Conservation (phyloP, 2,888 invertebrate genomes). For the Parochlus steinenii region DNA sequence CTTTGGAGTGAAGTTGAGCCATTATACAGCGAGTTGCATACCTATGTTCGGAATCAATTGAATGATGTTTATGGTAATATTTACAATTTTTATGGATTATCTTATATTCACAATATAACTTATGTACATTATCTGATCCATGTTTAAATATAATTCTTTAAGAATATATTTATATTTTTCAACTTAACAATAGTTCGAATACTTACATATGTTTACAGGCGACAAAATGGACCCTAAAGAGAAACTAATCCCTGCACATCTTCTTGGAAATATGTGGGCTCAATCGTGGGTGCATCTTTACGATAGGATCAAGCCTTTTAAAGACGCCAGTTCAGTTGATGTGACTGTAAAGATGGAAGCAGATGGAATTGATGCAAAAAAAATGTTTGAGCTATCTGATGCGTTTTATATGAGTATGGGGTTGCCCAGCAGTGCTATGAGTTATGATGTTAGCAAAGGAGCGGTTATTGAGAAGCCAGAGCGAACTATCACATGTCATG, state of each 20-base stretch:
- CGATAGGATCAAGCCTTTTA: slow-evolving; percentile 27
- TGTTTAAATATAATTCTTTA: too few species aligned
- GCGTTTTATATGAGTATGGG: slow-evolving; percentile 33
- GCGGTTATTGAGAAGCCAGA: slow-evolving; percentile 36
- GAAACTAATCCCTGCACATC: slow-evolving; percentile 38
- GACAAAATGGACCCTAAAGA: slow-evolving; percentile 23
- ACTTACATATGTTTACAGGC: too few species aligned
- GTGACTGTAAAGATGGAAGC: slow-evolving; percentile 31
- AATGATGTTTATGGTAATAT: slow-evolving; percentile 28
- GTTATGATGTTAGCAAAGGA: slow-evolving; percentile 27
- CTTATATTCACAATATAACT: too few species aligned
- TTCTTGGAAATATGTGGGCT: slow-evolving; percentile 32
- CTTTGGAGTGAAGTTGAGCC: slow-evolving; percentile 33
- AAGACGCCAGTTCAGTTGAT: slow-evolving; percentile 24
- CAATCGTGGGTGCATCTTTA: slow-evolving; percentile 32
- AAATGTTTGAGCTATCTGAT: slow-evolving; percentile 33
- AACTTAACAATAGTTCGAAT: too few species aligned
- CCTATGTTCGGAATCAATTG: slow-evolving; percentile 33
- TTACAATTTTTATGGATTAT: too few species aligned
- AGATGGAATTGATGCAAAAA: slow-evolving; percentile 19
- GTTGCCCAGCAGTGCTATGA: slow-evolving; percentile 30
- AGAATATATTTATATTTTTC: too few species aligned
- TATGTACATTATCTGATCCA: too few species aligned
- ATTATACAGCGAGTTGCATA: slow-evolving; percentile 36
- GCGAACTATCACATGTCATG: slow-evolving; percentile 35